Evolutionary conservation across 2,888 invertebrate species (phyloP).

Genomic region (Tanypteryx hageni): DNA sequence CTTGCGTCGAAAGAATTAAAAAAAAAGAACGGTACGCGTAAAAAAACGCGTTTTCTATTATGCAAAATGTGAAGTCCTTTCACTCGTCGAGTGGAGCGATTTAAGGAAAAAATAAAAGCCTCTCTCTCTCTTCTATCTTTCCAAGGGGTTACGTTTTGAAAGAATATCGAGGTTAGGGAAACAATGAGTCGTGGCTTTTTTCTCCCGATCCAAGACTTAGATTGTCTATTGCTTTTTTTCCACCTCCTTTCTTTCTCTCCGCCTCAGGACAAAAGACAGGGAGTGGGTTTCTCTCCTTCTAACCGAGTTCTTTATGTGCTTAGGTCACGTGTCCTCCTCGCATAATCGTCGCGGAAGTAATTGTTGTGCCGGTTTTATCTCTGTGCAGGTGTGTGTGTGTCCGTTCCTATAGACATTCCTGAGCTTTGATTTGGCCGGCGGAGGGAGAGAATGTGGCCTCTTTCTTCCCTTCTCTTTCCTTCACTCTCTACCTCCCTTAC

Average conservation of each 20-base stretch:
- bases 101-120: background rate
- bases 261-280: background rate
- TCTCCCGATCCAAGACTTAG: background rate
- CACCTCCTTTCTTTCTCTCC: too few relatives aligned
- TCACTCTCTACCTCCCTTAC: too few relatives aligned
- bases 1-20: background rate
- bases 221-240: background rate
- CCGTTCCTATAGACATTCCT: background rate
- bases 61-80: constrained; percentile 26
- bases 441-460: background rate
- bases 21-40: background rate
- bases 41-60: background rate
- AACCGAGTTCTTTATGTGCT: background rate
- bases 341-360: background rate
- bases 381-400: background rate
- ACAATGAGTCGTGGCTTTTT: background rate
- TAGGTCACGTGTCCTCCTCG: background rate
- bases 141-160: constrained; percentile 35
- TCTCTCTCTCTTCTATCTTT: background rate
- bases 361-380: background rate
- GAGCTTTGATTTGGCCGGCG: background rate
- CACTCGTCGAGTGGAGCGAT: constrained; percentile 26
- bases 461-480: too few relatives aligned
- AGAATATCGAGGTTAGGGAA: constrained; percentile 46
- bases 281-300: background rate